These are phyloP conservation scores for Dynastes hyllus DNA, from an alignment of 2,888 invertebrate genomes.

Conservation along the genomic window DNA sequence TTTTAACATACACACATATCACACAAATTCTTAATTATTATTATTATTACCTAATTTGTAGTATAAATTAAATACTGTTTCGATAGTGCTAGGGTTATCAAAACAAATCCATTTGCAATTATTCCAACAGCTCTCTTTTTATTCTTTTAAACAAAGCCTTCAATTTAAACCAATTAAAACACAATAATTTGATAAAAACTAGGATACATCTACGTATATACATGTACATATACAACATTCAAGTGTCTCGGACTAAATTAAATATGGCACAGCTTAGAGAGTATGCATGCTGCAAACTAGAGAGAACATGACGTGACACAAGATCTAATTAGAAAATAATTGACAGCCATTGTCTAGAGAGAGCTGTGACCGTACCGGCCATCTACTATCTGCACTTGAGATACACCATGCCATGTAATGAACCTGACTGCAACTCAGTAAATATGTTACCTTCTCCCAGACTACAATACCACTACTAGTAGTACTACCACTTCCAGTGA, in stretches of 20 bases:
- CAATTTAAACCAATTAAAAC: too few relatives aligned
- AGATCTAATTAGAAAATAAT: conserved; percentile 60
- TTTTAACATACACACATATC: too few relatives aligned
- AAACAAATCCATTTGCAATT: too few relatives aligned
- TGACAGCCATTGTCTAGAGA: conserved; percentile 59
- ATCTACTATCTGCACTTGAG: conserved; percentile 53
- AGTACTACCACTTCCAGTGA: conserved; percentile 1
- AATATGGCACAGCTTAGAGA: conserved; percentile 53
- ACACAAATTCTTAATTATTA: too few relatives aligned
- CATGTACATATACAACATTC: conserved; percentile 4
- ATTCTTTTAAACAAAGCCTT: too few relatives aligned
- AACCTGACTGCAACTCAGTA: conserved; percentile 53
- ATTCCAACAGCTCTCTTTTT: too few relatives aligned
- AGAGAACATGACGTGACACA: conserved; percentile 59
- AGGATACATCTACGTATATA: not conserved
- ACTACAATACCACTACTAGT: conserved; percentile 10
- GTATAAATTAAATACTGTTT: too few relatives aligned
- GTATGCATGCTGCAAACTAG: conserved; percentile 53
- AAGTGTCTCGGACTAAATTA: conserved; percentile 51
- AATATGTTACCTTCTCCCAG: conserved; percentile 47
- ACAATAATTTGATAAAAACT: too few relatives aligned
- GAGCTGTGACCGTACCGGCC: conserved; percentile 56
- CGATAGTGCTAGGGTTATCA: too few relatives aligned
- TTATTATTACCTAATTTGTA: too few relatives aligned
- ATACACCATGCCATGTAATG: conserved; percentile 52